These are phyloP conservation scores for Sturnus vulgaris DNA, from an alignment of 2,113 vertebrate genomes.

Conservation along the genomic window DNA sequence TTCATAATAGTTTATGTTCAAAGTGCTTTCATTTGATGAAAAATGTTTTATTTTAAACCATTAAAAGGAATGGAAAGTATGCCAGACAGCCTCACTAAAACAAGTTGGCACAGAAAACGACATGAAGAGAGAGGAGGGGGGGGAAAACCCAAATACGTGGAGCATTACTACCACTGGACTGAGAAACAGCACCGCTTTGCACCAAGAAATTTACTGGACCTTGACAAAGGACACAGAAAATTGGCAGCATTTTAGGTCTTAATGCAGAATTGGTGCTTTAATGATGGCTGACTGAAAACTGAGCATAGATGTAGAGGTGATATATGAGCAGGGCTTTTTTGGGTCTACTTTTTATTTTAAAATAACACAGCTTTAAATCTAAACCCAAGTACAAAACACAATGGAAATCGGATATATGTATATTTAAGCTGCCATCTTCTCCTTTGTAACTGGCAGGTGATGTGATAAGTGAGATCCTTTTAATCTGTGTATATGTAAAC, in stretches of 20 bases:
- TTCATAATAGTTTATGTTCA: conserved; percentile 3
- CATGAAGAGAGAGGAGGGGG: neutral
- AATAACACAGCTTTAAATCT: neutral
- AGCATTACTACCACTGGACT: neutral
- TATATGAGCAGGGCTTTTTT: neutral
- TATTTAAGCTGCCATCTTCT: neutral
- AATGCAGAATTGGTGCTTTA: neutral
- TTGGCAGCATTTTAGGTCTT: conserved; percentile 28
- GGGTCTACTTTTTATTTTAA: neutral
- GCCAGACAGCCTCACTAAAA: neutral
- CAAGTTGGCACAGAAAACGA: neutral
- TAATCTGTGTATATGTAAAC: neutral
- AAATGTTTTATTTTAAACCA: conserved; percentile 9
- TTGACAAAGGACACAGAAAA: conserved; percentile 30
- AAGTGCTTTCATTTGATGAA: conserved; percentile 7
- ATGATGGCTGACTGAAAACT: neutral
- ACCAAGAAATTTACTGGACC: conserved; percentile 2
- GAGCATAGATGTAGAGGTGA: neutral
- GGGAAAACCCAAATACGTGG: neutral
- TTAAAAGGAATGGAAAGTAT: neutral
- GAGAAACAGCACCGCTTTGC: neutral
- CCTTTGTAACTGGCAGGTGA: neutral
- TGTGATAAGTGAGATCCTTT: neutral
- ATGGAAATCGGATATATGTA: neutral
- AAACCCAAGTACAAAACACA: neutral